These are phyloP conservation scores for Tiaroga cobitis DNA, from an alignment of 2,797 vertebrate species.

Conservation along the genomic window DNA sequence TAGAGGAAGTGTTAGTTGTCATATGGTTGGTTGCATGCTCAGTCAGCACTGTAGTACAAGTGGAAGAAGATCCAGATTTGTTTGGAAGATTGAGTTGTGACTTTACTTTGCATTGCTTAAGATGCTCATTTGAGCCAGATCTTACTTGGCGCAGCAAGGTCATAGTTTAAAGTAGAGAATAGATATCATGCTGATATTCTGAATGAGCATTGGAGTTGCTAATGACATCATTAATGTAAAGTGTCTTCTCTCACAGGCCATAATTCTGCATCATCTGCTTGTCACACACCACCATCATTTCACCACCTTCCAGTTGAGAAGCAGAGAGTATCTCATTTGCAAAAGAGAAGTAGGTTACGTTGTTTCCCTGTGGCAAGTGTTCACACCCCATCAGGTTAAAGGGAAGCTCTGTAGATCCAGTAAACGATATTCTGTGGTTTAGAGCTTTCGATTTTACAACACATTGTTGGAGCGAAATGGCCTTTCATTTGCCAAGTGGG, in stretches of 20 bases:
- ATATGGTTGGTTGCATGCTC: not conserved
- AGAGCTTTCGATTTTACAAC: conserved; percentile 25
- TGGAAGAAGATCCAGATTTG: not conserved
- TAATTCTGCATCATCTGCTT: conserved; percentile 6
- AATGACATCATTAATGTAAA: not conserved
- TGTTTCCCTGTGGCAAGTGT: conserved; percentile 10
- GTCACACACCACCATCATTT: conserved; percentile 9
- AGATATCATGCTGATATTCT: too few relatives aligned
- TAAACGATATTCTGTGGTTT: conserved; percentile 26
- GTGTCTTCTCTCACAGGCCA: not conserved
- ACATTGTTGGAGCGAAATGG: conserved; percentile 21
- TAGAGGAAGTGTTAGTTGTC: not conserved
- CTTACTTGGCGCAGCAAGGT: not conserved
- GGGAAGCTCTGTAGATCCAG: conserved; percentile 18
- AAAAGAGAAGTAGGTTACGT: not conserved
- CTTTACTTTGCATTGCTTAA: not conserved
- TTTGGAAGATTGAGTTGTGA: not conserved
- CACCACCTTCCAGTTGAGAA: not conserved
- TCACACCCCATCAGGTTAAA: conserved; percentile 32
- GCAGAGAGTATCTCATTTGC: not conserved
- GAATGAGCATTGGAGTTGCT: too few relatives aligned
- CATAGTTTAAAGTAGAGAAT: not conserved
- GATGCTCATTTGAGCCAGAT: not conserved
- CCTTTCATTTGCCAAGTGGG: conserved; percentile 17
- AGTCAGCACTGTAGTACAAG: not conserved